Percentiles rank a stretch among this genome's conserved stretches.
phyloP scores from a whole-genome alignment of 2,888 invertebrate genomes.

The Nomada fabriciana region DNA sequence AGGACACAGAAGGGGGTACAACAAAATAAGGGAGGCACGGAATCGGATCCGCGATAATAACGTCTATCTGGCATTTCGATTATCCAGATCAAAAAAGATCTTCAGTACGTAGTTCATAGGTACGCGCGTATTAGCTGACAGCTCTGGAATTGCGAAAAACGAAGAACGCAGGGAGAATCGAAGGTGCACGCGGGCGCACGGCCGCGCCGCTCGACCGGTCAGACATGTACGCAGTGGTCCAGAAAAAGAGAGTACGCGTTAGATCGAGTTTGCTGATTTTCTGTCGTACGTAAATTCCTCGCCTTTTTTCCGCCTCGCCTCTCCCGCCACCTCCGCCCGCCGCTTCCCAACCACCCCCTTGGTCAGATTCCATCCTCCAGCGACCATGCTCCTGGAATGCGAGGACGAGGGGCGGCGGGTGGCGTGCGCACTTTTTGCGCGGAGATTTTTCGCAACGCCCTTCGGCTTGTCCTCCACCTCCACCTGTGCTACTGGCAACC shows the following conservation, averaged over 20 bases:
- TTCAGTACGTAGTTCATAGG: slow-evolving; percentile 31
- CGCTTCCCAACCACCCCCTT: neutral
- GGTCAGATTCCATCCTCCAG: slow-evolving; percentile 45
- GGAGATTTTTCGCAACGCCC: slow-evolving; percentile 80
- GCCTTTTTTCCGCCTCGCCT: slow-evolving; percentile 43
- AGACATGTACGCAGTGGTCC: slow-evolving; percentile 40
- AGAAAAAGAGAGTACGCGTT: slow-evolving; percentile 61
- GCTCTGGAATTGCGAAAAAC: slow-evolving; percentile 60
- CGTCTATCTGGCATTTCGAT: slow-evolving; percentile 50
- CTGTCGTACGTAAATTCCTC: slow-evolving; percentile 69
- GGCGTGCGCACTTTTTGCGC: slow-evolving; percentile 72
- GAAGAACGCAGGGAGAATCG: slow-evolving; percentile 11
- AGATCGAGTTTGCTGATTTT: slow-evolving; percentile 70
- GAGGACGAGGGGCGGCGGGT: slow-evolving; percentile 34
- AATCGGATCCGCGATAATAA: slow-evolving; percentile 33
- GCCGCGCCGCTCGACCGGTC: slow-evolving; percentile 14
- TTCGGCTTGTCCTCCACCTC: slow-evolving; percentile 70
- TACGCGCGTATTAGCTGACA: slow-evolving; percentile 53
- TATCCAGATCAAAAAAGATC: slow-evolving; percentile 53
- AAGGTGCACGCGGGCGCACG: neutral
- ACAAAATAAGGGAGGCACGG: neutral
- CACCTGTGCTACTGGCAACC: slow-evolving; percentile 58
- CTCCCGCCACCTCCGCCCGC: slow-evolving; percentile 20
- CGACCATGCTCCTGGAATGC: slow-evolving; percentile 48
- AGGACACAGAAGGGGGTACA: neutral